Evolutionary conservation across 1,140 invertebrate genomes (phyloP), one percentile per base, ranked within the genome.

Genomic region (Bradysia coprophila): DNA sequence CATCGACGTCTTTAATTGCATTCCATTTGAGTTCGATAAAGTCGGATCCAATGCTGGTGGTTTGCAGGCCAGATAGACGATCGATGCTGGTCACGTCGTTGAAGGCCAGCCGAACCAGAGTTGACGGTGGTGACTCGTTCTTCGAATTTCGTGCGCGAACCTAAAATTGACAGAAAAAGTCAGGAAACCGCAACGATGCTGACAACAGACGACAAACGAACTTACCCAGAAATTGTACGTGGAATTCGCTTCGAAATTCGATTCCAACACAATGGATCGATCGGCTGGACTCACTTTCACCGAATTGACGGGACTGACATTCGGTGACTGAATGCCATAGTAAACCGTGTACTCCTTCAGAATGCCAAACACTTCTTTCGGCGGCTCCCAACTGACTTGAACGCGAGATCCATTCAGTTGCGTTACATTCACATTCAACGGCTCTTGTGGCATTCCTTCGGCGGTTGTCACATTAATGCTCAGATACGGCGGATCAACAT

Each of bases 141-240:
- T 60, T 57, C 16, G 55, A 54, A 52, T 82, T 83, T 36, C 67
- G 67, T 2, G 79, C 81, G 0, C 71, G 62, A n/a, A 86, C 67
- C 74, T 78, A 55, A 49, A 46, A 37, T 10, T 13, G 38, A n/a
- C 21, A 41, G 22, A 6, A 20, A 3, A 28, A 9, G 24, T 44
- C 22, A n/a, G 20, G 10, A 24, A 44, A 20, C 24, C 2, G 19
- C 39, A 46, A 44, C 8, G 40, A 11, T 28, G n/a, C 21, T 40
- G 19, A n/a, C 9, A 31, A 34, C 43, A 18, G 41, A 9, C 21
- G 19, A 9, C 24, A 15, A 41, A 21, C 5, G 13, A 28, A 28
- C 61, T 63, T 56, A 80, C 79, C 76, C 77, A 82, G 60, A 87
- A 83, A 1, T 74, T 73, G 55, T 86, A 87, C 41, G 71, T 71